Base-by-base conservation (phyloP, 2,797 vertebrate genomes). In the Danio aesculapii region DNA sequence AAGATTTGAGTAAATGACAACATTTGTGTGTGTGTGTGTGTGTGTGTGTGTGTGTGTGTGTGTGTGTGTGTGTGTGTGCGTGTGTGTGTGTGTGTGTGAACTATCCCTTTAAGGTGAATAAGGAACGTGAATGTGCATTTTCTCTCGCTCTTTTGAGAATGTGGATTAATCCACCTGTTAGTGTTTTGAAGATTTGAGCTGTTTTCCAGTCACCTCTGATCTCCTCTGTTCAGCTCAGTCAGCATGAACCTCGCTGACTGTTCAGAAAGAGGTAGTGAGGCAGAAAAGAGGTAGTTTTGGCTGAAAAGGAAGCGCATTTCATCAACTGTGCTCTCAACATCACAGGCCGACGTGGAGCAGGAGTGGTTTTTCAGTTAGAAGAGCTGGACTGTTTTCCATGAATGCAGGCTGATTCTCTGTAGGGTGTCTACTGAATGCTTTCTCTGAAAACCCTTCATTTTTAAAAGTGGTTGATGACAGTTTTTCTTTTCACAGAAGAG, bases 251-350 rank as follows among this genome's bases (percentile, higher is more conserved):
- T 66, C 62, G 21, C 75, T 67, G 17, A 30, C 75, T 67, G 50
- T 46, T 67, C 52, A 50, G 17, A 73, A 78, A 73, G 81, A 71
- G 68, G 75, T 67, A 59, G 75, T 61, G 19, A 19, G 55, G 46
- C 57, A 66, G 68, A 43, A 63, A 63, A 76, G 75, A 55, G 66
- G 81, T 61, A 82, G 67, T 30, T 49, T 14, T 14, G 30, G 71
- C 47, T 16, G 2, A 49, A 68, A 78, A 49, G 68, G 76, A 83
- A 83, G 63, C 64, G 53, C 30, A 61, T 74, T 83, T 79, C 17
- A 79, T 53, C 76, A 68, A 67, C 72, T 61, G 13, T 44, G n/a
- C 17, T 8, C 55, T 78, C 46, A 67, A 53, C 75, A 52, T 67
- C 30, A 49, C 61, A 67, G 21, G 16, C 46, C 53, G 14, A 67